Conservation (phyloP, 2,797 vertebrate species). For the Australoheros facetus region DNA sequence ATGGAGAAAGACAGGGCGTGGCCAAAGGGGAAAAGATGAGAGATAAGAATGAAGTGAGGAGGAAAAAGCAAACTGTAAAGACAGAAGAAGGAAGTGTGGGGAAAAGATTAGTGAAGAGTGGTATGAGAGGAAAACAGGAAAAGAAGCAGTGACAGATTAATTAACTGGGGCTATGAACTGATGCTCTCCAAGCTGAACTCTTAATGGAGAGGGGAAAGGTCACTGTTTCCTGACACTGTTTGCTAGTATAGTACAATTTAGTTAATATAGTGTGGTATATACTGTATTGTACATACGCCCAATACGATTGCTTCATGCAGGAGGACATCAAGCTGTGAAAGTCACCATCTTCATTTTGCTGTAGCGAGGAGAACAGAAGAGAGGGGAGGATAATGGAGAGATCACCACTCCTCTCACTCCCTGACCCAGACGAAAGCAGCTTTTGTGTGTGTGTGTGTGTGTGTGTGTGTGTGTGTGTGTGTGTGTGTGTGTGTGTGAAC, state of each 20-base stretch:
- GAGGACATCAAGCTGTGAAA: neutral
- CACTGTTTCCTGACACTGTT: neutral
- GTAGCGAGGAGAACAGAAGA: neutral
- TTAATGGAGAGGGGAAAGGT: neutral
- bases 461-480: neutral
- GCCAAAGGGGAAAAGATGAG: neutral
- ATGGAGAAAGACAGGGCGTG: neutral
- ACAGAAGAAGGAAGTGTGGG: neutral
- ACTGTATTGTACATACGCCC: neutral
- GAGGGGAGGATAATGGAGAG: constrained; percentile 15
- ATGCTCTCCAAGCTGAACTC: constrained; percentile 1
- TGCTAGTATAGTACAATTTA: neutral
- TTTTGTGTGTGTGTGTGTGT: neutral
- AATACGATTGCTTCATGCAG: neutral
- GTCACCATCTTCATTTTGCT: neutral
- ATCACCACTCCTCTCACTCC: constrained; percentile 41
- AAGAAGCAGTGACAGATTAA: constrained; percentile 13
- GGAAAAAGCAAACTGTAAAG: neutral
- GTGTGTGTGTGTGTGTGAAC: constrained; percentile 24
- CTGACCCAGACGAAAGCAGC: constrained; percentile 42
- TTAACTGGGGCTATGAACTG: constrained; percentile 4
- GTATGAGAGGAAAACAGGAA: constrained; percentile 3
- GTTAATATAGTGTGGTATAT: neutral
- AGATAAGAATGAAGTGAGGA: neutral
- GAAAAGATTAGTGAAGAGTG: neutral